Evolutionary conservation across 2,113 vertebrate species (phyloP).

Genomic region (Rhadina sibilatrix): DNA sequence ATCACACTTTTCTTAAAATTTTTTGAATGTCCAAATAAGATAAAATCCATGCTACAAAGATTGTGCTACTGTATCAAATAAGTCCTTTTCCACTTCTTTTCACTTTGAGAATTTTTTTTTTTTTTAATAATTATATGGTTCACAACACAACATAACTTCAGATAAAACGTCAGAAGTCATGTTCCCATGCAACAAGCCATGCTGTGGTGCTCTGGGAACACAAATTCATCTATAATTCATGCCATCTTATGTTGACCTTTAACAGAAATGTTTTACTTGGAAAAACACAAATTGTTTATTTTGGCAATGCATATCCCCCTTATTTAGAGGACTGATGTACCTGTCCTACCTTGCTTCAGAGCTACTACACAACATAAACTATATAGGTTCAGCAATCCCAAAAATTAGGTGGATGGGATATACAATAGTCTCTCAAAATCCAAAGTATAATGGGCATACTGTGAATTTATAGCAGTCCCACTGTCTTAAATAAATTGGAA

Average conservation of each 20-base stretch:
- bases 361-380: background rate
- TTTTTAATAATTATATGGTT: background rate
- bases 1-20: background rate
- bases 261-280: background rate
- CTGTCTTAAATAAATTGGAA: background rate
- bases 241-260: background rate
- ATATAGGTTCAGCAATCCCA: background rate
- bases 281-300: background rate
- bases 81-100: background rate
- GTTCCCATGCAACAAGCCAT: background rate
- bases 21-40: background rate
- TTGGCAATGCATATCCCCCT: background rate
- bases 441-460: background rate
- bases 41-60: background rate
- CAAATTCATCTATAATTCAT: conserved; percentile 4
- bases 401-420: background rate
- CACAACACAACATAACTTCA: background rate
- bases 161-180: background rate
- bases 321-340: background rate
- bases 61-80: background rate
- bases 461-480: background rate
- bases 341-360: background rate
- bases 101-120: background rate
- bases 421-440: background rate
- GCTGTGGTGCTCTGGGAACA: background rate